Evolutionary conservation across 2,113 vertebrate genomes (phyloP).

Genomic region (Pycnonotus jocosus): DNA sequence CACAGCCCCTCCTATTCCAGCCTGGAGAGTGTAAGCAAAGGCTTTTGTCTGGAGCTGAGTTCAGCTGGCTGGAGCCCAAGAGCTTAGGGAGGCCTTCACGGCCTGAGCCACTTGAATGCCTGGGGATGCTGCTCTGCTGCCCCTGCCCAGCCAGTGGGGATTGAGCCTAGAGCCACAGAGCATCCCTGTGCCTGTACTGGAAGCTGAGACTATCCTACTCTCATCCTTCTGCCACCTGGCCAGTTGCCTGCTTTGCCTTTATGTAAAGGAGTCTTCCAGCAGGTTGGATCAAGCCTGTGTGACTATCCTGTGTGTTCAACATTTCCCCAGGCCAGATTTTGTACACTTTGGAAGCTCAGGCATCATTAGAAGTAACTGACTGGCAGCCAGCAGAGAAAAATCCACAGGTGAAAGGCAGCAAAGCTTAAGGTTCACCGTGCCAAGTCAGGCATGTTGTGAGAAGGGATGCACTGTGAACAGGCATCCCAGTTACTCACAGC

Average conservation of each 20-base stretch:
- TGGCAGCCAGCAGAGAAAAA: not conserved
- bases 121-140: not conserved
- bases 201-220: not conserved
- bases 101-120: not conserved
- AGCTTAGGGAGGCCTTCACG: accelerated
- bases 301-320: not conserved
- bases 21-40: not conserved
- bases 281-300: not conserved
- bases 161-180: not conserved
- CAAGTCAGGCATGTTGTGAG: not conserved
- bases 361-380: not conserved
- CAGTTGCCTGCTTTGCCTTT: not conserved
- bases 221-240: not conserved
- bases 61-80: not conserved
- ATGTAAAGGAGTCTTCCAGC: not conserved
- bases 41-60: not conserved
- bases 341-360: not conserved
- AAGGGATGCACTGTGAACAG: not conserved
- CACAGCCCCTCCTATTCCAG: not conserved
- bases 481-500: not conserved
- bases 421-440: not conserved
- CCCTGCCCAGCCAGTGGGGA: not conserved
- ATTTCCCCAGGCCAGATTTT: not conserved
- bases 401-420: not conserved
- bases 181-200: not conserved